Evolutionary conservation across 2,888 invertebrate species (phyloP).

Genomic region (Drosophila maculinotata): DNA sequence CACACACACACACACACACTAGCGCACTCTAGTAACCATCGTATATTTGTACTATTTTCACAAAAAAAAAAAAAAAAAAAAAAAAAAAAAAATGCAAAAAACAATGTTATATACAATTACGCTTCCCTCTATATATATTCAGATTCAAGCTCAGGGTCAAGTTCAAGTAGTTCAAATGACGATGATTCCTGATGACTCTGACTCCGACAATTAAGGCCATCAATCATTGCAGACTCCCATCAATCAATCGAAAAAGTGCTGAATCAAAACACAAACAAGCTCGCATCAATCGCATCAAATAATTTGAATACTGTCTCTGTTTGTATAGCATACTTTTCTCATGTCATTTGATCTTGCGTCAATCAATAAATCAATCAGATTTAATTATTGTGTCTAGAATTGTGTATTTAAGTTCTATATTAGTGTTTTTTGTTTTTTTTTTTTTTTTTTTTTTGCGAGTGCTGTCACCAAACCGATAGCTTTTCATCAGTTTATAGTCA

Average conservation of each 20-base stretch:
- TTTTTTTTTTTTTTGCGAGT: too few relatives aligned
- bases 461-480: too few relatives aligned
- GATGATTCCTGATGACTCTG: conserved; percentile 3
- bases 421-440: background rate
- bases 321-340: background rate
- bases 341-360: too few relatives aligned
- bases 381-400: conserved; percentile 5
- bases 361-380: conserved; percentile 1
- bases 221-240: conserved; percentile 17
- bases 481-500: background rate
- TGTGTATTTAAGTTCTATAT: background rate
- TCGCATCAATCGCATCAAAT: background rate
- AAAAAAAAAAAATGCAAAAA: too few relatives aligned
- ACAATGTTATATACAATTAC: conserved; percentile 5
- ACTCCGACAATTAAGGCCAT: background rate
- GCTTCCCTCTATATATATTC: conserved; percentile 4
- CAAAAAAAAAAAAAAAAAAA: too few relatives aligned
- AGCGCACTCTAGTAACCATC: conserved; percentile 12
- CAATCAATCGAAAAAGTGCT: background rate
- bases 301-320: background rate
- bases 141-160: background rate
- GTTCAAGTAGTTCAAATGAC: background rate
- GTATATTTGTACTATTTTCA: conserved; percentile 2
- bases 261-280: background rate
- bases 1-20: conserved; percentile 9